These are phyloP conservation scores for Drepanosiphum platanoidis DNA, from an alignment of 2,888 invertebrate species.

Conservation along the genomic window DNA sequence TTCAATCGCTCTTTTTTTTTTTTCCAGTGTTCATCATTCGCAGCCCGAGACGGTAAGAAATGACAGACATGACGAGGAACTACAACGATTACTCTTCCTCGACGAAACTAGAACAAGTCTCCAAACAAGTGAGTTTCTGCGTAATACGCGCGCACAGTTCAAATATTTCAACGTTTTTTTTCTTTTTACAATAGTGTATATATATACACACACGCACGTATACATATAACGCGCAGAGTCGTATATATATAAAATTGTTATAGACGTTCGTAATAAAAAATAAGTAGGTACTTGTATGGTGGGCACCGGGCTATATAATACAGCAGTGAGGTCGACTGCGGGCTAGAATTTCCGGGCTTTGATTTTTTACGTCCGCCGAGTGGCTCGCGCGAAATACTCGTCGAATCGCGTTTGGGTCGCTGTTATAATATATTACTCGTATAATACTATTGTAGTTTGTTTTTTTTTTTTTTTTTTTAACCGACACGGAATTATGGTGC, in stretches of 20 bases:
- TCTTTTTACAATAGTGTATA: too few relatives aligned
- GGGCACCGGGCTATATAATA: too few relatives aligned
- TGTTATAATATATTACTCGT: too few relatives aligned
- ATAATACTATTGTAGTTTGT: too few relatives aligned
- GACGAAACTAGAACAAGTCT: conserved; percentile 21
- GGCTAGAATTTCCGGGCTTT: not conserved
- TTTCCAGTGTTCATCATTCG: conserved; percentile 55
- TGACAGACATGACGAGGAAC: conserved; percentile 62
- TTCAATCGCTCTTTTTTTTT: not conserved
- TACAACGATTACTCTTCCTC: conserved; percentile 2
- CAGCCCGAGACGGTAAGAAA: conserved; percentile 62
- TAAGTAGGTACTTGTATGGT: too few relatives aligned
- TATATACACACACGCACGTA: too few relatives aligned
- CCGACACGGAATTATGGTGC: not conserved
- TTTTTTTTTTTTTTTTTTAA: not conserved
- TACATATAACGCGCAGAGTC: not conserved
- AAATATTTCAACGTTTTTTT: not conserved
- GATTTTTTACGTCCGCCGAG: not conserved
- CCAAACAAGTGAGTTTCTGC: conserved; percentile 44
- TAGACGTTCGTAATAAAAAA: not conserved
- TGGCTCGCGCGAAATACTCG: not conserved
- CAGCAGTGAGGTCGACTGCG: not conserved
- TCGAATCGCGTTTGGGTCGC: not conserved
- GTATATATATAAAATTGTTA: not conserved
- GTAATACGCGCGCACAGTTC: too few relatives aligned